Conservation (phyloP, 2,113 vertebrate species). For the Apteryx mantelli region DNA sequence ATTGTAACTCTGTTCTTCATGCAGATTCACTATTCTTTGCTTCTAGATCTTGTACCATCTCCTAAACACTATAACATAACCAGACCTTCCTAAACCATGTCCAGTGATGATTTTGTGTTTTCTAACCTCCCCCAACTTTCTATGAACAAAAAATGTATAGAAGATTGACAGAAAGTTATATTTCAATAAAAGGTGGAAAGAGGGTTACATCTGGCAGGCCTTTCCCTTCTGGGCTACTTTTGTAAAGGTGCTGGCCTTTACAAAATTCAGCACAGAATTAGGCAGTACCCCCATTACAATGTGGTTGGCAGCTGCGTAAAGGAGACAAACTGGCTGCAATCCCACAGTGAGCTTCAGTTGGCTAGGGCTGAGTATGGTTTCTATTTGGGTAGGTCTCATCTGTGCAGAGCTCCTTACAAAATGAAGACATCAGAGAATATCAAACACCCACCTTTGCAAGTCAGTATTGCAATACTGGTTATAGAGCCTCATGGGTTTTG, state of each 20-base stretch:
- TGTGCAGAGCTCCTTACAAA: not conserved
- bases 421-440: not conserved
- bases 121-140: not conserved
- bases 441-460: rapidly evolving
- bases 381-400: not conserved
- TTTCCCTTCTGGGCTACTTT: not conserved
- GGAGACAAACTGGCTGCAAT: not conserved
- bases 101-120: not conserved
- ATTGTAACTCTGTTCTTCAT: not conserved
- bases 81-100: not conserved
- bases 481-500: not conserved
- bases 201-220: not conserved
- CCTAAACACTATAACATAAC: not conserved
- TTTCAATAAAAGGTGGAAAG: not conserved
- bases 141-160: not conserved
- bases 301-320: not conserved
- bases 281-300: not conserved
- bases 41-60: not conserved
- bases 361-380: not conserved
- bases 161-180: not conserved
- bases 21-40: not conserved
- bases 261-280: not conserved
- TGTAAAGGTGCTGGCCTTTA: not conserved
- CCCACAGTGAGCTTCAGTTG: not conserved
- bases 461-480: not conserved